Base-by-base conservation (phyloP, 1,140 invertebrate species). In the Macrosteles quadrilineatus region DNA sequence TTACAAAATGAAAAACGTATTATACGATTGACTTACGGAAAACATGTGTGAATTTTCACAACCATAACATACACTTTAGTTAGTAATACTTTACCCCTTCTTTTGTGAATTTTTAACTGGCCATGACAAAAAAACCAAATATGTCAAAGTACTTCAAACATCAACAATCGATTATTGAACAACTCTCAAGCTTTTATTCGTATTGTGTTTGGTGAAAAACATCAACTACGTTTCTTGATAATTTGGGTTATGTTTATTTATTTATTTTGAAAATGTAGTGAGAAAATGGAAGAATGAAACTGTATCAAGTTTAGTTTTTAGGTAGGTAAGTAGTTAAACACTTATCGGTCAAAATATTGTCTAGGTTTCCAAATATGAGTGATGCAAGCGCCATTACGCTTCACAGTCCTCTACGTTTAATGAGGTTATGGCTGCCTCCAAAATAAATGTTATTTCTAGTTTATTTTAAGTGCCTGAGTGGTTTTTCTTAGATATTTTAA, bases 161-260 rank as follows among this genome's bases (percentile, higher is more conserved):
- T 66, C 63, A 66, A 66, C 63, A 66, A 66, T 66, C 63, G 63
- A 66, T 66, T 66, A 66, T 66, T 66, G 63, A 66, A 66, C 63
- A 43, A n/a, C n/a, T n/a, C n/a, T 6, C 9, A 25, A 27, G 19
- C 36, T 43, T 32, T n/a, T n/a, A n/a, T n/a, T n/a, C n/a, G 59
- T 27, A 17, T 57, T 66, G 63, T 66, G 45, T 32, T 66, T 66
- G 63, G 31, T 66, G 63, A 66, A 66, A 66, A 66, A 66, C 63
- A 66, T 59, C 55, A 59, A 66, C 32, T 66, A 19, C 63, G 63
- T 66, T 66, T 66, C 36, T 23, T 14, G 63, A 66, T 43, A 45
- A 66, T 66, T 66, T 66, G 32, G 63, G 63, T 66, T 66, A 66
- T 66, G 63, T 66, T 66, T 66, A 66, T 66, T 66, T 66, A 66